Evolutionary conservation across 2,797 vertebrate genomes (phyloP).

Genomic region (Centropyge bicolor): DNA sequence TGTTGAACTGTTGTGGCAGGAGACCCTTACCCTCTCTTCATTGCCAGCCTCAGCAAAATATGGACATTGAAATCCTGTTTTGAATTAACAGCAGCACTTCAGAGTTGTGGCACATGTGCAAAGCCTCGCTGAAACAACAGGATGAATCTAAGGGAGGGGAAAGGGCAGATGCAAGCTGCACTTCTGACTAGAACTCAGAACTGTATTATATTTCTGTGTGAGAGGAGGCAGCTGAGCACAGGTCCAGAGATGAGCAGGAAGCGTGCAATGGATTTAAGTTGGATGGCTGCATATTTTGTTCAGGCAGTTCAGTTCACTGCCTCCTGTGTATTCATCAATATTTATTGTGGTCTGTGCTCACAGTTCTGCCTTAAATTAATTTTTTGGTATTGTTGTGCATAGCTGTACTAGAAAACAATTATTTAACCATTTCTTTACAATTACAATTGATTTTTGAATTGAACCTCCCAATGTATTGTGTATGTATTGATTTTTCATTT

Average conservation of each 20-base stretch:
- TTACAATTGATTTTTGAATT: background rate
- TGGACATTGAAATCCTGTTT: slow-evolving; percentile 6
- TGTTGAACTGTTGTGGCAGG: background rate
- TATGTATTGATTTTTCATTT: background rate
- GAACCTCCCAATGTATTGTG: background rate
- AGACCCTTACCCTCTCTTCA: background rate
- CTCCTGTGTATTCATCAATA: background rate
- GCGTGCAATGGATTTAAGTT: background rate
- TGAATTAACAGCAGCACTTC: background rate
- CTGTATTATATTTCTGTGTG: background rate
- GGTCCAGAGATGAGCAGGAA: slow-evolving; percentile 5
- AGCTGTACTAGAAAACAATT: background rate
- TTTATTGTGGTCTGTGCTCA: background rate
- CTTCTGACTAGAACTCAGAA: background rate
- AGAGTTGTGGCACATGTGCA: slow-evolving; percentile 1
- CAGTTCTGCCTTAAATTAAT: background rate
- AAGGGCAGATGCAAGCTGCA: background rate
- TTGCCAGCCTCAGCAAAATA: background rate
- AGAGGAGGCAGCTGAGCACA: background rate
- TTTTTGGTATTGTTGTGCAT: background rate
- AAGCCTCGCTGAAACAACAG: background rate
- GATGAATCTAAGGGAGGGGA: background rate
- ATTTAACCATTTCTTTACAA: background rate
- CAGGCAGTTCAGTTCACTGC: background rate
- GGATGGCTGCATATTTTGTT: background rate